Conservation (phyloP, 2,888 invertebrate species). For the Acanthoscelides obtectus region DNA sequence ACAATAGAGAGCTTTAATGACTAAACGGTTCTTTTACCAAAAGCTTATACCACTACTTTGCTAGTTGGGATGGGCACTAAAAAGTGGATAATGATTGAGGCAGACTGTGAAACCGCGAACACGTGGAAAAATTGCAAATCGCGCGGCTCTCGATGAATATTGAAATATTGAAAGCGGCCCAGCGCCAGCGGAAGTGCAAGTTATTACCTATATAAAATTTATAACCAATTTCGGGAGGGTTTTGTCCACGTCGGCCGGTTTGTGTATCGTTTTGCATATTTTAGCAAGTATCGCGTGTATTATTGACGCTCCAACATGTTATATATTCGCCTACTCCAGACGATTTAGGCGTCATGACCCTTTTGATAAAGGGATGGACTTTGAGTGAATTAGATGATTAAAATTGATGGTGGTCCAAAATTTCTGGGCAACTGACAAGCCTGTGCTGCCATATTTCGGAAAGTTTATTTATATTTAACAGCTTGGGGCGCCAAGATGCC, state of each 20-base stretch:
- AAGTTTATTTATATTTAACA: no score
- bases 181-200: neutral
- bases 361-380: no score
- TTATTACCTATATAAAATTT: neutral
- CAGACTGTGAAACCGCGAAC: neutral
- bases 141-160: neutral
- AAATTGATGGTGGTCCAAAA: no score
- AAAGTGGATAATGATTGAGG: no score
- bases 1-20: no score
- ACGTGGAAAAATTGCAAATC: neutral
- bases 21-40: no score
- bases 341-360: neutral
- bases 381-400: no score
- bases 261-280: neutral
- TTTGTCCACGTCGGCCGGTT: neutral
- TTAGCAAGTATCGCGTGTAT: neutral
- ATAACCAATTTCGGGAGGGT: neutral
- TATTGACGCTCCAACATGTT: neutral
- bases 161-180: neutral
- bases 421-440: no score
- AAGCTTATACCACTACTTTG: no score
- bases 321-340: neutral
- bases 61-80: no score
- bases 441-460: no score
- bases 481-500: no score